Conservation (phyloP, 2,888 invertebrate genomes). For the Orthosia gracilis region DNA sequence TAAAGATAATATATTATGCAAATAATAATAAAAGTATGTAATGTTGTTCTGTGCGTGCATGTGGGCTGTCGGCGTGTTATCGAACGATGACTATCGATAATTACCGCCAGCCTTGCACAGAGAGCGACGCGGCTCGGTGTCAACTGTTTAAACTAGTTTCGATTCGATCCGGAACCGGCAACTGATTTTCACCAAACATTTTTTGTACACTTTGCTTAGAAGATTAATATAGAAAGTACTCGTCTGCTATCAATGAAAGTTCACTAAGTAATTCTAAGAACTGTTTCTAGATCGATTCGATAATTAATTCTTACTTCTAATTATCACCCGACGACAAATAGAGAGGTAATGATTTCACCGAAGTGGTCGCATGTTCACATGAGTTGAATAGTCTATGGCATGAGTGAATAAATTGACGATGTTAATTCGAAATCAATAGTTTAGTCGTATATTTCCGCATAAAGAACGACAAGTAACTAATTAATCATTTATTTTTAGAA, state of each 20-base stretch:
- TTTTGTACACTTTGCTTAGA: slow-evolving; percentile 71
- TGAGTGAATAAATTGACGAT: slow-evolving; percentile 26
- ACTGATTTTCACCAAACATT: slow-evolving; percentile 75
- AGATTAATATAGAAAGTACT: slow-evolving; percentile 80
- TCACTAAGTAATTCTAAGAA: slow-evolving; percentile 62
- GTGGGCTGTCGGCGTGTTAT: slow-evolving; percentile 37
- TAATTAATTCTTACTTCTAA: slow-evolving; percentile 40
- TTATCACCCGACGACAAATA: slow-evolving; percentile 24
- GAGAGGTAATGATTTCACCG: slow-evolving; percentile 41
- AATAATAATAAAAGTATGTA: slow-evolving; percentile 32
- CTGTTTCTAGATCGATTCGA: slow-evolving; percentile 43
- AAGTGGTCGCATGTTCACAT: slow-evolving; percentile 37
- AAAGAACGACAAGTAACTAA: not conserved
- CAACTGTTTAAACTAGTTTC: slow-evolving; percentile 74
- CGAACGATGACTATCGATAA: slow-evolving; percentile 52
- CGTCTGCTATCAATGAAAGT: slow-evolving; percentile 76
- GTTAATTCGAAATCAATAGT: slow-evolving; percentile 49
- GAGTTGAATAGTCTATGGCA: slow-evolving; percentile 47
- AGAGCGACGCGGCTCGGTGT: slow-evolving; percentile 57
- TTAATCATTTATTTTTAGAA: not conserved
- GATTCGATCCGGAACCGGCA: slow-evolving; percentile 69
- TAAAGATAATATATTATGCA: slow-evolving; percentile 31
- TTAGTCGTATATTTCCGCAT: slow-evolving; percentile 17
- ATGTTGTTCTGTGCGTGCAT: slow-evolving; percentile 29
- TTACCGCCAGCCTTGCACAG: slow-evolving; percentile 49